Evolutionary conservation across 23 tunicate genomes (phyloP), one percentile per base, ranked within the genome.

Genomic region (Oikopleura albicans): DNA sequence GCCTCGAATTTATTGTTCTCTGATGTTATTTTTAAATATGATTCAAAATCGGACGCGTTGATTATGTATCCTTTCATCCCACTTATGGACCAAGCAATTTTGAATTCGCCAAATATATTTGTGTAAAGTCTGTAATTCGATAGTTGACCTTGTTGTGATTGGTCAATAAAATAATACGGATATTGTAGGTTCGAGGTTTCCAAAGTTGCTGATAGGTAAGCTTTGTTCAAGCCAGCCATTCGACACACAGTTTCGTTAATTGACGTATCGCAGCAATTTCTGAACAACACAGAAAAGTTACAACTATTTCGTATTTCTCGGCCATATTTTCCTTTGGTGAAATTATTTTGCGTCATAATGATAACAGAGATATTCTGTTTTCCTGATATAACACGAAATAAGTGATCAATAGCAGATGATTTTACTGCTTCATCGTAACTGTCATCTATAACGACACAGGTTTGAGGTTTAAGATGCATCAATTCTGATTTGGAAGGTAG

Each of bases 311-410:
- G 27, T 2, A 71, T 71, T 12, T 71, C 35, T 16, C 79, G 79
- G 2, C 79, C 79, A 29, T 12, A 71, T 27, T 31, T 27, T 71
- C 79, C 79, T 29, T 71, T 16, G 33, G 79, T 2, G 31, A 12
- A 71, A 29, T 71, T 71, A 31, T 71, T 71, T 71, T 71, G 79
- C 28, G 79, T 71, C 79, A 71, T 71, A 12, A 71, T 71, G 37
- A 71, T 71, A 16, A 71, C 79, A 2, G 27, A 12, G 2, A 71
- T 16, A 71, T 71, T 71, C 31, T 71, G 28, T 37, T 71, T 71
- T 71, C 79, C 79, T 12, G 34, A 12, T 16, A 29, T 71, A 71
- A 71, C 79, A 12, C 79, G 79, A 71, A 71, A 71, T 22, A 71
- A 37, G 35, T 71, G 79, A 71, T 71, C 79, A 16, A 71, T 71